These are phyloP conservation scores for Drosophila seguyi DNA, from an alignment of 1,140 invertebrate species.

Conservation along the genomic window DNA sequence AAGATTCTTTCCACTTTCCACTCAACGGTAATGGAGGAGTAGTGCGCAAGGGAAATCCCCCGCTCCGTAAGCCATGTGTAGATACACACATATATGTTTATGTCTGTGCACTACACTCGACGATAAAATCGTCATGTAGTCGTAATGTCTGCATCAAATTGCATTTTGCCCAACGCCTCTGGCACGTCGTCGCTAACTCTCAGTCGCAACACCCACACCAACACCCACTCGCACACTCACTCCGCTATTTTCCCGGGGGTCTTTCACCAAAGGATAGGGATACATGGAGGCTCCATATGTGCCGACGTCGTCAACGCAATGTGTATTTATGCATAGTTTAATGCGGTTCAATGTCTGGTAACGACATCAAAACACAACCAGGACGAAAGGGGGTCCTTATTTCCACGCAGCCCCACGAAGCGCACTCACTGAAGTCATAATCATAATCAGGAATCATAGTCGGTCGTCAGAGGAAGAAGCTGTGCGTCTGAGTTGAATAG, in stretches of 20 bases:
- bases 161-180: constrained; percentile 66
- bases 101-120: constrained; percentile 75
- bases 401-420: constrained; percentile 4
- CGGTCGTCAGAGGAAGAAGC: constrained; percentile 31
- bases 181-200: constrained; percentile 36
- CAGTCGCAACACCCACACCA: constrained; percentile 1
- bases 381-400: constrained; percentile 27
- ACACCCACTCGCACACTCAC: neutral
- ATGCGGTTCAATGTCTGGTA: constrained; percentile 83
- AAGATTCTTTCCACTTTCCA: constrained; percentile 49
- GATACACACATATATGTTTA: constrained; percentile 64
- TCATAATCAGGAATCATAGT: constrained; percentile 77
- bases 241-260: constrained; percentile 1
- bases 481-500: constrained; percentile 51
- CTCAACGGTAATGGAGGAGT: constrained; percentile 42
- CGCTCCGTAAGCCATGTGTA: constrained; percentile 68
- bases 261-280: constrained; percentile 12
- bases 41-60: neutral
- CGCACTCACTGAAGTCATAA: constrained; percentile 66
- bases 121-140: constrained; percentile 83
- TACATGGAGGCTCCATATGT: constrained; percentile 61
- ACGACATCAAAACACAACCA: constrained; percentile 79
- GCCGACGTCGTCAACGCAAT: constrained; percentile 68
- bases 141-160: constrained; percentile 83
- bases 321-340: constrained; percentile 83